Conservation (phyloP, 2,888 invertebrate species). For the Masnerella sp. region DNA sequence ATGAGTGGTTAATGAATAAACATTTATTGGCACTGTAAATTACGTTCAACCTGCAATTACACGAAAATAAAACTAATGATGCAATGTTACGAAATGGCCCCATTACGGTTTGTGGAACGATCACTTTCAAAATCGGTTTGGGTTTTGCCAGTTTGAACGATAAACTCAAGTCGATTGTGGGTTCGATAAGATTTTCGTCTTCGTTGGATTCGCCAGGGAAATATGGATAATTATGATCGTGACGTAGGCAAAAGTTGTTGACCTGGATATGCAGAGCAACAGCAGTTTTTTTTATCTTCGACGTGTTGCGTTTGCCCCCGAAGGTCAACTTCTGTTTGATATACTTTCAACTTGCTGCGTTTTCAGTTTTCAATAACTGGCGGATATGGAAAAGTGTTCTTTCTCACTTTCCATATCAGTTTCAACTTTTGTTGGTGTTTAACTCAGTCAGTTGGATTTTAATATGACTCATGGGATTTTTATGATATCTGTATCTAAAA, state of each 20-base stretch:
- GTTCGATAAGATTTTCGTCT: neutral
- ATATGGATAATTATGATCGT: neutral
- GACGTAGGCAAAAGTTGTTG: conserved; percentile 18
- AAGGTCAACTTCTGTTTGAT: conserved; percentile 21
- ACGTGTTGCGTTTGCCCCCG: neutral
- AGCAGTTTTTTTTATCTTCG: neutral
- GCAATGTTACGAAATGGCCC: conserved; percentile 37
- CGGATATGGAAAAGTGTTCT: no score
- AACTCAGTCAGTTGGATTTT: no score
- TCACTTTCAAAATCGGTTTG: conserved; percentile 31
- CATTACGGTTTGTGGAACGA: conserved; percentile 32
- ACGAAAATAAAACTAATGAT: conserved; percentile 46
- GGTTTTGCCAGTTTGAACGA: neutral
- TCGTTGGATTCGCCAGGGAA: neutral
- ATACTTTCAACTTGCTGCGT: neutral
- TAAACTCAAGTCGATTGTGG: neutral
- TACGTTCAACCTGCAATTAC: conserved; percentile 29
- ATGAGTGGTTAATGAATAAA: conserved; percentile 18
- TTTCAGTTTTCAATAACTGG: no score
- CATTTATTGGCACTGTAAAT: conserved; percentile 37
- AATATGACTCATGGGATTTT: no score
- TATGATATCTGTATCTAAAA: no score
- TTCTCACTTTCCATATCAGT: no score
- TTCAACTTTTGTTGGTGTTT: no score
- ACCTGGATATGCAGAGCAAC: conserved; percentile 18